These are phyloP conservation scores for Argentina silus DNA, from an alignment of 2,797 vertebrate genomes.

Conservation along the genomic window DNA sequence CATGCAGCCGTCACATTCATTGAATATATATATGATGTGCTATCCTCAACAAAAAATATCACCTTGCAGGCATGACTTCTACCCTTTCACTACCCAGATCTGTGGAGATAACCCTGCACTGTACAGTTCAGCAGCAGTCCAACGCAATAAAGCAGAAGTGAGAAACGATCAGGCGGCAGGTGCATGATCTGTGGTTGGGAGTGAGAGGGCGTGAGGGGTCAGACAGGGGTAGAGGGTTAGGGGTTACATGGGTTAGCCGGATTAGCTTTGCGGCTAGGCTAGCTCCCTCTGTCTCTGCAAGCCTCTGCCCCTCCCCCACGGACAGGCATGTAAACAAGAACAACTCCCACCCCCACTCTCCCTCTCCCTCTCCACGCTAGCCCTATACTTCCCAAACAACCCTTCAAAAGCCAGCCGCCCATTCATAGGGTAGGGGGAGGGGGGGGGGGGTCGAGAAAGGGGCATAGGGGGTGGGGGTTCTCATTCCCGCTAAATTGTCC, in stretches of 20 bases:
- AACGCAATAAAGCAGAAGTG: background rate
- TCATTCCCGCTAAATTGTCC: slow-evolving; percentile 77
- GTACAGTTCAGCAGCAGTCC: background rate
- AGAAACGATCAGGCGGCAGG: background rate
- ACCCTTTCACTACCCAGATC: no score
- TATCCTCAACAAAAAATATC: no score
- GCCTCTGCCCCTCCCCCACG: background rate
- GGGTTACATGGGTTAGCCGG: background rate
- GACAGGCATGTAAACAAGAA: background rate
- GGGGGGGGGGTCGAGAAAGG: background rate
- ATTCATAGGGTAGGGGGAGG: background rate
- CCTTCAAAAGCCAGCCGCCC: slow-evolving; percentile 68
- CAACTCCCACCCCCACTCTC: slow-evolving; percentile 10
- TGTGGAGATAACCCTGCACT: no score
- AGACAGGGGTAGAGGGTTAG: background rate
- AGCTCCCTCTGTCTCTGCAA: slow-evolving; percentile 6
- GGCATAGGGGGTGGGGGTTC: slow-evolving; percentile 17
- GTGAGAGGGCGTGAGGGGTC: background rate
- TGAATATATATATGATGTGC: no score
- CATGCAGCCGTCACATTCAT: no score
- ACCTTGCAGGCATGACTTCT: no score
- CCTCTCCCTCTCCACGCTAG: background rate
- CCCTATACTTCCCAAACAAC: slow-evolving; percentile 60
- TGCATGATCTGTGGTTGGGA: background rate
- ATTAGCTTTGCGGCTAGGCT: background rate